phyloP scores from a whole-genome alignment of 92 coral and sea anemone species.

The Palythoa heliodiscus region DNA sequence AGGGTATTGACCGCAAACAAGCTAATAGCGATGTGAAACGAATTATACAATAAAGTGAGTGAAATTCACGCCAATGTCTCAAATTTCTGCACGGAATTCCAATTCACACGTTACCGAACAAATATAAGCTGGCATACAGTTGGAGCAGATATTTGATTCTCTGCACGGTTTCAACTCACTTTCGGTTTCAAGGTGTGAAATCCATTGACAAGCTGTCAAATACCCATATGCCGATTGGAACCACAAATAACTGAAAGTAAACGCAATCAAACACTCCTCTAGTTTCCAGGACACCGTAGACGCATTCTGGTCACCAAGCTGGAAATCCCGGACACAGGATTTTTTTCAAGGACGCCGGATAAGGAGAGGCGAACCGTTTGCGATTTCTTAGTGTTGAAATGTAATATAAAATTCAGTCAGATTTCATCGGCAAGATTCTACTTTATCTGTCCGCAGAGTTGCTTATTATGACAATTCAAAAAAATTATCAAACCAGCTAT shows the following conservation, averaged over 20 bases:
- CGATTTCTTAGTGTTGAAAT: neutral
- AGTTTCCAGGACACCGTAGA: slow-evolving; percentile 40
- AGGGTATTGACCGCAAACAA: slow-evolving; percentile 32
- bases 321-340: neutral
- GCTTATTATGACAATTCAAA: neutral
- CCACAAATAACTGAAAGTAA: neutral
- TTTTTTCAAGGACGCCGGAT: neutral
- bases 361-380: neutral
- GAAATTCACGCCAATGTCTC: slow-evolving; percentile 4
- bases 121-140: neutral
- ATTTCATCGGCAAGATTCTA: neutral
- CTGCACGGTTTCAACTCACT: slow-evolving; percentile 7
- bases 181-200: slow-evolving; percentile 30
- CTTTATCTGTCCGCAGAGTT: neutral
- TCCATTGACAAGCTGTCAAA: slow-evolving; percentile 37
- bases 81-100: neutral
- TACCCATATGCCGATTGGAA: slow-evolving; percentile 19
- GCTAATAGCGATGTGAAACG: slow-evolving; percentile 15
- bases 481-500: neutral
- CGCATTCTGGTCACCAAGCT: neutral
- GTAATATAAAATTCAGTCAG: neutral
- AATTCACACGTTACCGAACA: neutral
- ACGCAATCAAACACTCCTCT: neutral
- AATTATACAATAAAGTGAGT: neutral
- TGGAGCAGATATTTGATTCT: slow-evolving; percentile 30